Evolutionary conservation across 1,140 invertebrate species (phyloP).

Genomic region (Drosophila equinoxialis): DNA sequence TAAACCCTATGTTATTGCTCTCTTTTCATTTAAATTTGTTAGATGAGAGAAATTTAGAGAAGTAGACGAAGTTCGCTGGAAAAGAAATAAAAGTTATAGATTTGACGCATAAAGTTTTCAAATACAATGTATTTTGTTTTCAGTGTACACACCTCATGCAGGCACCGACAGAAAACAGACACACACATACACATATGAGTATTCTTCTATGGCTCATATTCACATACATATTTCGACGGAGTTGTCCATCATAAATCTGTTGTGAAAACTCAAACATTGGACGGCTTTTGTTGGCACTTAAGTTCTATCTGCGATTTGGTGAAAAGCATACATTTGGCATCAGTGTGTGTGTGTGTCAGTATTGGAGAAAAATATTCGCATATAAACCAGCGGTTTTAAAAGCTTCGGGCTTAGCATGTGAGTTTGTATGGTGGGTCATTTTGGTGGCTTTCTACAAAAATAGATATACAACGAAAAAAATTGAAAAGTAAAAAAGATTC

Average conservation of each 20-base stretch:
- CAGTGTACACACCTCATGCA: background rate
- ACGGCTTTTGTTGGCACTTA: slow-evolving; percentile 42
- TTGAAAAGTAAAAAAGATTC: background rate
- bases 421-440: background rate
- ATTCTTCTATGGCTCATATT: background rate
- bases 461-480: background rate
- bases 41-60: no score
- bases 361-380: slow-evolving; percentile 2
- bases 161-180: no score
- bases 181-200: background rate
- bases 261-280: slow-evolving; percentile 57
- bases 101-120: no score
- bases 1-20: no score
- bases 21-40: no score
- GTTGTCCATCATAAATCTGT: slow-evolving; percentile 71
- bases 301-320: slow-evolving; percentile 58
- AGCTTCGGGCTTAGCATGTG: background rate
- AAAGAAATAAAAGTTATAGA: no score
- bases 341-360: slow-evolving; percentile 24
- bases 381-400: slow-evolving; percentile 14
- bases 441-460: background rate
- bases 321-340: slow-evolving; percentile 34
- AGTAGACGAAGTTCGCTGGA: no score
- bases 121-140: background rate
- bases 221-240: slow-evolving; percentile 61